Evolutionary conservation across 2,113 vertebrate genomes (phyloP), one percentile per base, ranked within the genome.

Genomic region (Sylvietta virens): DNA sequence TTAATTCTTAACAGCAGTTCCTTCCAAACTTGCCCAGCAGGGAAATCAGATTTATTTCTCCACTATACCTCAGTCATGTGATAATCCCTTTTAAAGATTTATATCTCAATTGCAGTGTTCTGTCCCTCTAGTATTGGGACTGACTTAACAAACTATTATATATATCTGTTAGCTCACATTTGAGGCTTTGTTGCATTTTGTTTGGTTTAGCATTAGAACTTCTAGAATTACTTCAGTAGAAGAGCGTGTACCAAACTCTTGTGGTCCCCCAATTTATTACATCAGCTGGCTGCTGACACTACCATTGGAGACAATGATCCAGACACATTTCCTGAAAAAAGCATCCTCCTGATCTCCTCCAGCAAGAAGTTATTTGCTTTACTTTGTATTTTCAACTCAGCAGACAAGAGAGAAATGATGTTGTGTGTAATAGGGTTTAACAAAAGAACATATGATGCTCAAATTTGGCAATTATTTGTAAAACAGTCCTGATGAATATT

Each of bases 21-120:
- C 56, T 35, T 37, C 40, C 69, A 57, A 57, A 57, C 7, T 31
- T 37, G 31, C 8, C 57, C 44, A 37, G 73, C 33, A 82, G 15
- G 31, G 9, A 67, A 88, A 69, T 60, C 17, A 56, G 53, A 67
- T 88, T 90, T 92, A 15, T 56, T 37, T 76, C 31, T 64, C 39
- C 22, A 44, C 51, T 39, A 5, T 5, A 39, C 23, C 26, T 66
- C 1, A 8, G 33, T 33, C 45, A 65, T 0, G 0, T 15, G n/a
- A 50, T 4, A 44, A 85, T 27, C 9, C 22, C 42, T 73, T 53
- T 40, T 31, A 61, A 83, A 86, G 83, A 73, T 30, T n/a, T 42
- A 1, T 11, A 1, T 16, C 48, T 82, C 31, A 40, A 37, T 80
- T 76, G 9, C 50, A 71, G 9, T 44, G 16, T 54, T 44, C 57